These are phyloP conservation scores for Oxyteleia sp. DNA, from an alignment of 2,888 invertebrate species.

Conservation along the genomic window DNA sequence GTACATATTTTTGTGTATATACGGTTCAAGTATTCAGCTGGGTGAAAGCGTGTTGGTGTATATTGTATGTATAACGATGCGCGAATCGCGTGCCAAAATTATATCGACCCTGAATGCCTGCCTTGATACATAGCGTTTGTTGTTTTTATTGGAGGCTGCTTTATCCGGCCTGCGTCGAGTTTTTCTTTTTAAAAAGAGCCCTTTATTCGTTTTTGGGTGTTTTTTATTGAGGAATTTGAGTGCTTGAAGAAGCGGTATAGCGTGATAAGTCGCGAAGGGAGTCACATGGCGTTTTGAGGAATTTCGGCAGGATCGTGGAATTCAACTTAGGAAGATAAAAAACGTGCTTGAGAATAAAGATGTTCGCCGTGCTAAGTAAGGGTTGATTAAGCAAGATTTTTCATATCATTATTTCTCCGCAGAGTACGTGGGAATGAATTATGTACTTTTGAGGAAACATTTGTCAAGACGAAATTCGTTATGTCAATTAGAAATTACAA, in stretches of 20 bases:
- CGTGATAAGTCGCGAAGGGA: conserved; percentile 59
- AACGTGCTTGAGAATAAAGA: conserved; percentile 59
- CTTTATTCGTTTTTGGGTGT: conserved; percentile 42
- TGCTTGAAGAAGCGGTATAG: conserved; percentile 52
- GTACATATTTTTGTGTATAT: conserved; percentile 10
- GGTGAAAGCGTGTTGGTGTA: conserved; percentile 57
- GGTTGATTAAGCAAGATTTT: conserved; percentile 26
- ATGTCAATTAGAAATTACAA: no score
- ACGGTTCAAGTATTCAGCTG: conserved; percentile 33
- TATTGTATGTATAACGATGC: conserved; percentile 74
- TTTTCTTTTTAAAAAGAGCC: conserved; percentile 57
- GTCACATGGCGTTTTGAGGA: conserved; percentile 70
- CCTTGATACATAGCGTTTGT: conserved; percentile 79
- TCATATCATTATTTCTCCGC: neutral
- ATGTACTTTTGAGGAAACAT: neutral
- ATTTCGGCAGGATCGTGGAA: conserved; percentile 68
- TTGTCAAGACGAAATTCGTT: neutral
- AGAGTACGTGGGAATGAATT: neutral
- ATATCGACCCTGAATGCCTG: conserved; percentile 83
- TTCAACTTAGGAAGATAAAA: conserved; percentile 58
- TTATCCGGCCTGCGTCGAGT: conserved; percentile 65
- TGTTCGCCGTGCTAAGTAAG: conserved; percentile 27
- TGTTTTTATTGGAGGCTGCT: conserved; percentile 77
- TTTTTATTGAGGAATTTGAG: conserved; percentile 65
- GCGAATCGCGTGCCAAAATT: conserved; percentile 85